Base-by-base conservation (phyloP, 1,140 invertebrate species). In the Drosophila mayri region DNA sequence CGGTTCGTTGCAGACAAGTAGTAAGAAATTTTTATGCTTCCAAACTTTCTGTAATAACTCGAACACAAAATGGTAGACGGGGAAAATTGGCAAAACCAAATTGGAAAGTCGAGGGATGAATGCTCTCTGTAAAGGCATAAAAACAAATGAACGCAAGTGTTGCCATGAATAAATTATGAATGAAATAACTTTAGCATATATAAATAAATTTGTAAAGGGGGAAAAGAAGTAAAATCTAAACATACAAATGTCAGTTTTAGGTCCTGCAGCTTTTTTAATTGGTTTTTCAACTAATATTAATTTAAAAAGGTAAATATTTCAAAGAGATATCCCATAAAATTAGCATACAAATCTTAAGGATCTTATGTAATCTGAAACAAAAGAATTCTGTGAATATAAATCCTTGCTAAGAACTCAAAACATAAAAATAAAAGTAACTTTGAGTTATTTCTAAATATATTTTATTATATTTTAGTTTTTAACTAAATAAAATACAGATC, bases 1-100 rank as follows among this genome's bases (percentile, higher is more conserved):
- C 77, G 81, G 81, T 88, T 84, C 85, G 81, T 79, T 90, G 81
- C 62, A 81, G 70, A 71, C 80, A 84, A 90, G 85, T 81, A 90
- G 73, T 78, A 85, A 71, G 78, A 90, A 90, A 88, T 85, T 84
- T 81, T 90, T 88, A 85, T 85, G 85, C 85, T 90, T 85, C 80
- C 81, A 78, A 85, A 88, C 81, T 88, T 84, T 52, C 77, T 68
- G 46, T 85, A 86, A 86, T 87, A 88, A 88, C 85, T 88, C 77
- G 73, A 59, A 67, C 74, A 75, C 58, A 75, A 74, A 63, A 77
- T 40, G 41, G 32, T 25, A 25, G 38, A 11, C 14, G 43, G 41
- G n/a, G 40, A 55, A 64, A 76, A 65, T 50, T 61, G 46, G 37
- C 35, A 41, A 61, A 40, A 10, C 10, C 25, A 44, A 58, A 72